These are phyloP conservation scores for Amyelois transitella DNA, from an alignment of 1,140 invertebrate genomes.

Conservation along the genomic window DNA sequence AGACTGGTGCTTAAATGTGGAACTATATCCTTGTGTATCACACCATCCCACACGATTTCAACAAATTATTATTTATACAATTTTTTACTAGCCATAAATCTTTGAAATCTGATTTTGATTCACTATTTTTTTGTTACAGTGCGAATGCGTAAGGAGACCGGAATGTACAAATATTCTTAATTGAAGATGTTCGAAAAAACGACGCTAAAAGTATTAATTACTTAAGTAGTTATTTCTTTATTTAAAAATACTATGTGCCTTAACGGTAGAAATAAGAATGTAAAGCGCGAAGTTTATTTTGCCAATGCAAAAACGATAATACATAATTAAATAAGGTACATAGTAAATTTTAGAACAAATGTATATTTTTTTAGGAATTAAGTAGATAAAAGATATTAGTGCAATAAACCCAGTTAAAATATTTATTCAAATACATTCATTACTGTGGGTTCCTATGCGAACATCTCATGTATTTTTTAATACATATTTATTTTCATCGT, in stretches of 20 bases:
- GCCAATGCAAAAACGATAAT: not conserved
- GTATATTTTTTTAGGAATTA: not conserved
- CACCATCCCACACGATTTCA: too few relatives aligned
- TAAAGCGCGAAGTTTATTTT: not conserved
- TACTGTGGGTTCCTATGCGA: not conserved
- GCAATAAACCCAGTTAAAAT: constrained; percentile 24
- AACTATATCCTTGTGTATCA: too few relatives aligned
- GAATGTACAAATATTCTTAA: constrained; percentile 65
- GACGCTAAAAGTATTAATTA: constrained; percentile 12
- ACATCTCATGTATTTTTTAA: not conserved
- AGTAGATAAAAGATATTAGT: constrained; percentile 11
- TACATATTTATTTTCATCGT: not conserved
- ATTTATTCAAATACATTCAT: not conserved
- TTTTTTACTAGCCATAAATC: too few relatives aligned
- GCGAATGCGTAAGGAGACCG: constrained; percentile 65
- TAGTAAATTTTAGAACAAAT: not conserved
- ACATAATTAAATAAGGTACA: not conserved
- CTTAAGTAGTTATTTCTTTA: not conserved
- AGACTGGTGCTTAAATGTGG: too few relatives aligned
- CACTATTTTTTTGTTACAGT: constrained; percentile 58
- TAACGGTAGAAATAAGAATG: not conserved
- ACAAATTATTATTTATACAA: too few relatives aligned
- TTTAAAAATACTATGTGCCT: not conserved
- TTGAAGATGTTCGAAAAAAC: not conserved
- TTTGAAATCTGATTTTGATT: too few relatives aligned